Percentiles rank a stretch among this genome's conserved stretches.
Conservation (phyloP, 2,888 invertebrate species). For the Endotricha flammealis region DNA sequence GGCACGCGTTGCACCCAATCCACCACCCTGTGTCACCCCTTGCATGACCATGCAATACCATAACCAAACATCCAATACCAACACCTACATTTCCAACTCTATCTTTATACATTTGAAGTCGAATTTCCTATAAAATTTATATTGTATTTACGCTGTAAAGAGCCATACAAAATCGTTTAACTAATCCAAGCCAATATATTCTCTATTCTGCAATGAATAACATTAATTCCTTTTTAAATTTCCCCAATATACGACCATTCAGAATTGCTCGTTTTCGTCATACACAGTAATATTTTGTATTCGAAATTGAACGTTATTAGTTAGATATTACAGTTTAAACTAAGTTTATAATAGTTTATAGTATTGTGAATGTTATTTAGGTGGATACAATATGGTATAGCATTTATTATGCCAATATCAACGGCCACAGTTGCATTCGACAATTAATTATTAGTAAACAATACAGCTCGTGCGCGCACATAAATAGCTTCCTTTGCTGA, state of each 20-base stretch:
- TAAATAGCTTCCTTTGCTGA: constrained; percentile 41
- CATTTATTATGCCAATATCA: constrained; percentile 70
- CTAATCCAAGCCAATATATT: constrained; percentile 74
- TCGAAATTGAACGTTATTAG: constrained; percentile 23
- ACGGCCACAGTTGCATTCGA: constrained; percentile 67
- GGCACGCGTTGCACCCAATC: constrained; percentile 68
- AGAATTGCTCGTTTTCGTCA: constrained; percentile 31
- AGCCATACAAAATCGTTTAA: constrained; percentile 45
- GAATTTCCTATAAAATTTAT: constrained; percentile 8
- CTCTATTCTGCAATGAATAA: constrained; percentile 71
- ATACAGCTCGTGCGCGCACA: constrained; percentile 52
- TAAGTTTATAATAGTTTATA: constrained; percentile 17
- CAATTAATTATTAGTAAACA: constrained; percentile 77
- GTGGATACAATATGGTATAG: constrained; percentile 51
- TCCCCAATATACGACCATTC: constrained; percentile 49
- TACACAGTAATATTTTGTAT: constrained; percentile 18
- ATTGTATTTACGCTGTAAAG: constrained; percentile 22
- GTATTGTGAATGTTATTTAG: constrained; percentile 37
- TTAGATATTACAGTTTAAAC: constrained; percentile 23
- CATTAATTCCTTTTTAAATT: constrained; percentile 69
- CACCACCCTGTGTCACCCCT: constrained; percentile 56
- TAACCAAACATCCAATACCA: constrained; percentile 18
- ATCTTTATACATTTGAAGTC: neutral
- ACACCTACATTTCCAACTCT: constrained; percentile 23
- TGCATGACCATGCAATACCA: constrained; percentile 25